Base-by-base conservation (phyloP, 2,113 vertebrate species). In the Hemiprocne comata region DNA sequence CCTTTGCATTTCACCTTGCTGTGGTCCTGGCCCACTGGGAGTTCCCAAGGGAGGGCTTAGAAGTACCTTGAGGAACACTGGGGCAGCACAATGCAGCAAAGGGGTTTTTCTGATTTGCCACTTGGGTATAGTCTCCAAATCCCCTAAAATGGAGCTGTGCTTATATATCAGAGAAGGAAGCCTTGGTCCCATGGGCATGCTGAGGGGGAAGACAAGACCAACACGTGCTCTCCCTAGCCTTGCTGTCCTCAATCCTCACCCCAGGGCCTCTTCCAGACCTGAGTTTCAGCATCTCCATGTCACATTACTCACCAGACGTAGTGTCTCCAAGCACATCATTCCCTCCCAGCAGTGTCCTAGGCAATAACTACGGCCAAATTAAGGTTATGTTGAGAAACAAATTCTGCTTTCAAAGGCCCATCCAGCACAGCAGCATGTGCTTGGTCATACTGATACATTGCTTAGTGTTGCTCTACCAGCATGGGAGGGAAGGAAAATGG, bases 261-360 rank as follows among this genome's bases (percentile, higher is more conserved):
- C 2, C 19, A 42, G 65, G 53, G 17, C 26, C 23, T 78, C 55
- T 55, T 79, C 54, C 50, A 85, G 62, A 53, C n/a, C 62, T 20
- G 17, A 61, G 55, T 93, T 90, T 78, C 73, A 61, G 38, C 33
- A 79, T 34, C 50, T 79, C 36, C 29, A 7, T 55, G 38, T 75
- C 57, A 69, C 12, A 38, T 65, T 65, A 55, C 38, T 88, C 44
- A 46, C 25, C 0, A 0, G 15, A 38, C 1, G 0, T 0, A 0
- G 44, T 40, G 34, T n/a, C 33, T 82, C 34, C 34, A 42, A 20
- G 16, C 38, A 34, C 8, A 17, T 51, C 25, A 13, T 55, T 85
- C 26, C 13, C 33, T 69, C 54, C 20, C 48, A 55, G 36, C 28
- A 53, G n/a, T 36, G 42, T 71, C 17, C 50, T 42, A 62, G 58